Conservation (phyloP, 2,113 vertebrate species). For the Lamprotornis superbus region DNA sequence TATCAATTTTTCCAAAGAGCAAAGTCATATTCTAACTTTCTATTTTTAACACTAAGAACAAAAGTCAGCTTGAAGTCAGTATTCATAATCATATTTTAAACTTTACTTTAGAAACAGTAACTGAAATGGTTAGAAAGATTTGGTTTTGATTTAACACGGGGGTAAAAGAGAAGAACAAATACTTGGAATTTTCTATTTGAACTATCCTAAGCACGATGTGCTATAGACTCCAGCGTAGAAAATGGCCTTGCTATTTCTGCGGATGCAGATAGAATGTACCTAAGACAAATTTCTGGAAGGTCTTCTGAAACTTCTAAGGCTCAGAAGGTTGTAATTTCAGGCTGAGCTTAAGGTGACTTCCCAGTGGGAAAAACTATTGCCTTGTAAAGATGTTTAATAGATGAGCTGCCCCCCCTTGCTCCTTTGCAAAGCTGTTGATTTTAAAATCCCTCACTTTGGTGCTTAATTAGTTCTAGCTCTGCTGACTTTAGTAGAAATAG, state of each 20-base stretch:
- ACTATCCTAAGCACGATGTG: neutral
- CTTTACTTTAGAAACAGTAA: neutral
- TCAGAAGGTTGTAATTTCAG: neutral
- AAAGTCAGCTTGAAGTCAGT: neutral
- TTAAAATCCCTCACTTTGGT: neutral
- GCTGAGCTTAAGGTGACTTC: neutral
- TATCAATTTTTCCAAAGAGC: neutral
- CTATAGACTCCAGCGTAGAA: neutral
- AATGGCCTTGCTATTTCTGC: neutral
- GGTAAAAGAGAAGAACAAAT: neutral
- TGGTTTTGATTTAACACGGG: neutral
- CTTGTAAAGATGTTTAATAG: neutral
- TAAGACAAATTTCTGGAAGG: neutral
- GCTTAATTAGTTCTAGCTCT: neutral
- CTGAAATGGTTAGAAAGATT: neutral
- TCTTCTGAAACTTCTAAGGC: neutral
- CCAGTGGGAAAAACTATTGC: neutral
- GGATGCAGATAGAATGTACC: neutral
- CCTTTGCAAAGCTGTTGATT: neutral
- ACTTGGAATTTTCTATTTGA: neutral
- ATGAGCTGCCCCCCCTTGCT: neutral
- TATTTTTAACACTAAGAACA: neutral
- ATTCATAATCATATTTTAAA: neutral
- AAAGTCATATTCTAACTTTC: neutral
- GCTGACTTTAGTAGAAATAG: neutral